Conservation (phyloP, 1,140 invertebrate species). For the Psilanteris sp. region DNA sequence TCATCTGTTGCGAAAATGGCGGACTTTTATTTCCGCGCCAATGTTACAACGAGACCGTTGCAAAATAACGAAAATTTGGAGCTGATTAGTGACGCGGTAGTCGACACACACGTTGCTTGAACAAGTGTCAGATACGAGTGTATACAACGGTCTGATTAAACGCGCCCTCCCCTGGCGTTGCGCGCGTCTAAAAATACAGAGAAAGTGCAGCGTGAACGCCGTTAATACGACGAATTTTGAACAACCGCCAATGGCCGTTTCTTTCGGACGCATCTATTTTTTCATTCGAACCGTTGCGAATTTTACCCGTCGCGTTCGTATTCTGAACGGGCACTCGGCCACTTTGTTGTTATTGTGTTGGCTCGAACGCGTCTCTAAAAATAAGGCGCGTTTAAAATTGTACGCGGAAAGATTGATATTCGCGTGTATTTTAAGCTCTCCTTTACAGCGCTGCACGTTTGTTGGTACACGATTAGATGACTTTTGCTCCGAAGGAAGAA, state of each 20-base stretch:
- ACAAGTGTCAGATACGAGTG: conserved; percentile 26
- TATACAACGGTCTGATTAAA: conserved; percentile 21
- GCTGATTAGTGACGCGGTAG: not conserved
- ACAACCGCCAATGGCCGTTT: conserved; percentile 13
- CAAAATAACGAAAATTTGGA: not conserved
- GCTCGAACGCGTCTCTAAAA: conserved; percentile 16
- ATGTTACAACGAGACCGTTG: too few species aligned
- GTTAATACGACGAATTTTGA: conserved; percentile 39
- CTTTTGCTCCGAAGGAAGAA: too few species aligned
- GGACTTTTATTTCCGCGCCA: too few species aligned
- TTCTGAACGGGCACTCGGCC: conserved; percentile 13
- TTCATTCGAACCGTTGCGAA: conserved; percentile 32
- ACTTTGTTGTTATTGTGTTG: conserved; percentile 47
- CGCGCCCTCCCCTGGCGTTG: not conserved
- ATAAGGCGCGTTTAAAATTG: conserved; percentile 42
- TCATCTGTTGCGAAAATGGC: too few species aligned
- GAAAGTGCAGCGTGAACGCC: conserved; percentile 33
- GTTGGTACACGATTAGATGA: too few species aligned
- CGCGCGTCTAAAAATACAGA: conserved; percentile 39
- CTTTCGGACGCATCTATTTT: conserved; percentile 41
- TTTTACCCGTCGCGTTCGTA: too few species aligned
- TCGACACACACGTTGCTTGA: conserved; percentile 21
- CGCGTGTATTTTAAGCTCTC: conserved; percentile 20
- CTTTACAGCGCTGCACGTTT: conserved; percentile 6
- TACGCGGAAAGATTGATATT: conserved; percentile 47